Conservation (phyloP, 2,797 vertebrate species). For the Lagorchestes hirsutus region DNA sequence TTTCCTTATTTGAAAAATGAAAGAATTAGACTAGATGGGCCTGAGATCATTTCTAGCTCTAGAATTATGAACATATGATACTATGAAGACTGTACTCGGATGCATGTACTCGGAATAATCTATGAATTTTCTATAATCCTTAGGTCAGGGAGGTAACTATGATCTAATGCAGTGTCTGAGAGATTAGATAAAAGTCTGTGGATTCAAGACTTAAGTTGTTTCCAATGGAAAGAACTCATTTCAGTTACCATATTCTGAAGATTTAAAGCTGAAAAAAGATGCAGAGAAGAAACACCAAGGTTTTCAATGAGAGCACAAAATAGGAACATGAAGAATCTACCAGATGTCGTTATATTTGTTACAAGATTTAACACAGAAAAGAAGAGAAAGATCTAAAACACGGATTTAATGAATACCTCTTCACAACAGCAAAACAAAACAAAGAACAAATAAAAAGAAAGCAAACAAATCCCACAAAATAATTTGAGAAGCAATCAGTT, state of each 20-base stretch:
- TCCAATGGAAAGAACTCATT: not conserved
- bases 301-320: not conserved
- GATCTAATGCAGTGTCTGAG: not conserved
- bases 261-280: too few relatives aligned
- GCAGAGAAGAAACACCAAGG: not conserved
- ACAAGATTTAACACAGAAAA: not conserved
- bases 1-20: not conserved
- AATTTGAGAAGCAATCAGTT: not conserved
- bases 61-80: not conserved
- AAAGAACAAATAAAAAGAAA: not conserved
- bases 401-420: not conserved
- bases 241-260: slow-evolving; percentile 6
- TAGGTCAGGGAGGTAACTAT: not conserved
- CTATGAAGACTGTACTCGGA: not conserved
- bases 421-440: not conserved
- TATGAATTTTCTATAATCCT: not conserved
- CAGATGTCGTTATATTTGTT: not conserved
- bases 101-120: not conserved
- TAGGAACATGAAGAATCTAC: not conserved
- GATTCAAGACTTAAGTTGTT: not conserved
- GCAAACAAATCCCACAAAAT: not conserved
- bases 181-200: not conserved
- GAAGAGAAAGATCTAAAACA: not conserved
- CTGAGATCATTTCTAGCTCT: not conserved
- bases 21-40: not conserved